Evolutionary conservation across 2,797 vertebrate genomes (phyloP), one percentile per base, ranked within the genome.

Genomic region (Gymnoscopelus microlampas): DNA sequence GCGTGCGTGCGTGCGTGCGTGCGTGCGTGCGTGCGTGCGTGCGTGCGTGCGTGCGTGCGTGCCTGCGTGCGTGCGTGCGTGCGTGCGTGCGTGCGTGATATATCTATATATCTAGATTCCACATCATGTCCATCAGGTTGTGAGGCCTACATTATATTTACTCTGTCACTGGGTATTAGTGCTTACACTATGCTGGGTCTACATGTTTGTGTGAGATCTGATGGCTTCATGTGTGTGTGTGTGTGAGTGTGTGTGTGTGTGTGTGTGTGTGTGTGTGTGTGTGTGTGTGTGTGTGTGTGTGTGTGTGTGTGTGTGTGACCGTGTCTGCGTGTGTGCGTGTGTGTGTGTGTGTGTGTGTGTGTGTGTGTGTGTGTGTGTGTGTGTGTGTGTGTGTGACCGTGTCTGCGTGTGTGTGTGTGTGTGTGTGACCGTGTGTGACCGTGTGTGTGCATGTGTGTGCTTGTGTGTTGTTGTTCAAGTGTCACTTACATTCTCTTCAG

Each of bases 81-180:
- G 19, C 19, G 19, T 19, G 19, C 1, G 19, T 19, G 19, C 3
- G 47, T 49, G 47, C 2, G 47, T 49, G 47, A n/a, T n/a, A n/a
- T n/a, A n/a, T n/a, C n/a, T n/a, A n/a, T n/a, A 49, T 49, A 13
- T 49, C 48, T 49, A 49, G 13, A 49, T 13, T 9, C 8, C 48
- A 49, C 48, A 10, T 50, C 14, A 50, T 2, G 49, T 7, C 7
- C 6, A 39, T 5, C 35, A 39, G 35, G 35, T 8, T 39, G 35
- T 4, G 35, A 7, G 35, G 7, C 6, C 35, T 19, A 19, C 1
- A 1, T 19, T 19, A 19, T 39, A 39, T 89, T 86, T 83, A 63
- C 73, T 74, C 86, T 89, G 89, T 88, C 87, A 87, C 71, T 76
- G 84, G 60, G 57, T 54, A 79, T 90, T 86, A 88, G 73, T 48